A percentile compares a stretch with the other conserved stretches of the same genome.
Conservation (phyloP, 2,113 vertebrate species). For the Podilymbus podiceps region DNA sequence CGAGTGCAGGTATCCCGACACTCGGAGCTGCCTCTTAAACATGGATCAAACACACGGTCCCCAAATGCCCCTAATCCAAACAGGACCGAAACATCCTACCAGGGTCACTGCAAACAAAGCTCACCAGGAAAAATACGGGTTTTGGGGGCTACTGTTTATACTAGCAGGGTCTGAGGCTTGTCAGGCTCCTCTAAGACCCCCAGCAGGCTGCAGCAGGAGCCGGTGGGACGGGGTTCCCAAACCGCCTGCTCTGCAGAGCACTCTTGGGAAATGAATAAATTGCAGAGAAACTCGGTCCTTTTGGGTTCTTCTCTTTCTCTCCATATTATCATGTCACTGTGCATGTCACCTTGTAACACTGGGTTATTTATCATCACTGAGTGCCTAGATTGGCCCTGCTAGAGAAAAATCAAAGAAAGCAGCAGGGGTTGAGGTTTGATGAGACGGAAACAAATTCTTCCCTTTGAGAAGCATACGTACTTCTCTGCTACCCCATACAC, state of each 20-base stretch:
- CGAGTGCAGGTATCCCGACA: accelerated
- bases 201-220: neutral
- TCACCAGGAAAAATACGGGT: neutral
- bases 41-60: neutral
- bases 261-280: neutral
- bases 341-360: conserved; percentile 41
- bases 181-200: neutral
- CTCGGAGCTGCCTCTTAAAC: neutral
- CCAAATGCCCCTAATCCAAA: neutral
- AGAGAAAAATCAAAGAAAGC: conserved; percentile 59
- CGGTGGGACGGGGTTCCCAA: neutral
- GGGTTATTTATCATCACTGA: conserved; percentile 60
- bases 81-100: neutral
- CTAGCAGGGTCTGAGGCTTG: neutral
- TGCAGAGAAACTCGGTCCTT: neutral
- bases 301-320: conserved; percentile 31
- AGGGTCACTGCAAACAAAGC: neutral
- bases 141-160: neutral
- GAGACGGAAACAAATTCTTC: conserved; percentile 44
- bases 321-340: conserved; percentile 5
- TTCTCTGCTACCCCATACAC: neutral
- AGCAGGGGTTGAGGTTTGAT: conserved; percentile 34
- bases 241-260: neutral
- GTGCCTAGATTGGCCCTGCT: conserved; percentile 17
- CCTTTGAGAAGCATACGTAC: neutral